Evolutionary conservation across 23 tunicate species (phyloP), one percentile per base, ranked within the genome.

Genomic region (Clavelina lepadiformis): DNA sequence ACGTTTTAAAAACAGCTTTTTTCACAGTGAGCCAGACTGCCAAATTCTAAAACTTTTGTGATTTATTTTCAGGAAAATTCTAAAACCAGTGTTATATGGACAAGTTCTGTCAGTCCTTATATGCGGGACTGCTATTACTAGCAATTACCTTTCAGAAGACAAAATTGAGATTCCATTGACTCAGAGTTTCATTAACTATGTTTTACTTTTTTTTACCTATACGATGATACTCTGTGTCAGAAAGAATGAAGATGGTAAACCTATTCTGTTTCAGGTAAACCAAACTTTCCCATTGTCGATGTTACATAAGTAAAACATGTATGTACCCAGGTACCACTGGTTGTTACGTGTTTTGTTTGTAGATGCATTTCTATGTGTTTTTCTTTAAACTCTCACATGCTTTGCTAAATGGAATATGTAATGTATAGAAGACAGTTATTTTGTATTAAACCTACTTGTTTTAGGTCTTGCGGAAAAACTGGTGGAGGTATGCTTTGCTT

Each of bases 401-500:
- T n/a, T n/a, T n/a, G n/a, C n/a, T n/a, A n/a, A n/a, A n/a, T n/a
- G n/a, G n/a, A n/a, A n/a, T n/a, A n/a, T n/a, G n/a, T n/a, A n/a
- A n/a, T n/a, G n/a, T n/a, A n/a, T n/a, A n/a, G n/a, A n/a, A n/a
- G n/a, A n/a, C n/a, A n/a, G n/a, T n/a, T n/a, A n/a, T n/a, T n/a
- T n/a, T 44, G 50, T 44, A 44, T 13, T 13, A 44, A 44, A 44
- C n/a, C n/a, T n/a, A n/a, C 65, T 38, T 18, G 28, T 20, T 35
- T 2, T 51, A 86, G 95, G 62, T 72, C 24, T 49, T 86, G 38
- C 72, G 66, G 31, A 24, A 47, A 6, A 51, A 64, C 55, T 76
- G 96, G 82, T 86, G 85, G 85, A 88, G 80, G 44, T 88, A 88
- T 54, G 26, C 62, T n/a, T 26, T 88, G 30, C 34, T 88, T 30